Evolutionary conservation across 2,888 invertebrate genomes (phyloP).

Genomic region (Heliconius sara): DNA sequence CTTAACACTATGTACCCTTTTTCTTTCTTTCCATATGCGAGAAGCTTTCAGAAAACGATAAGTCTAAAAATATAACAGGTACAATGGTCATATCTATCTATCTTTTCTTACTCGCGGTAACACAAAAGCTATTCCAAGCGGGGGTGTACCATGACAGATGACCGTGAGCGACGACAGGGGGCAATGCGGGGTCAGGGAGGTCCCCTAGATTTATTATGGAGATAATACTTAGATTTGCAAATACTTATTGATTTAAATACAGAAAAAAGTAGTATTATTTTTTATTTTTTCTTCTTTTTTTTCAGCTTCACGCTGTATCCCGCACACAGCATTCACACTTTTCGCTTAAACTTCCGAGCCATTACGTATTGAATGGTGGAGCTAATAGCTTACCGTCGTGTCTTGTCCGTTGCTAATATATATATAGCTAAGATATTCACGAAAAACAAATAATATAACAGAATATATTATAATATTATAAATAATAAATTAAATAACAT

Average conservation of each 20-base stretch:
- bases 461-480: background rate
- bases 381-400: background rate
- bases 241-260: constrained; percentile 12
- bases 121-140: constrained; percentile 30
- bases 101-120: constrained; percentile 4
- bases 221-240: constrained; percentile 29
- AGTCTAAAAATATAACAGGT: background rate
- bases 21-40: too few relatives aligned
- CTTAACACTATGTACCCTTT: too few relatives aligned
- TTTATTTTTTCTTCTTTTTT: too few relatives aligned
- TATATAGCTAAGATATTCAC: background rate
- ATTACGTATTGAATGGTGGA: background rate
- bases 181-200: constrained; percentile 38
- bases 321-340: background rate
- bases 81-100: background rate
- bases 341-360: background rate
- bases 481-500: background rate
- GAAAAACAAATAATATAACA: background rate
- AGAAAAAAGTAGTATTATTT: background rate
- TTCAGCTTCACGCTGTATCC: too few relatives aligned
- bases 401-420: too few relatives aligned
- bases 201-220: constrained; percentile 34
- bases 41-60: too few relatives aligned
- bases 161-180: constrained; percentile 45
- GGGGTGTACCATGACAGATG: constrained; percentile 63